These are phyloP conservation scores for Spisula solida DNA, from an alignment of 2,888 invertebrate species.

Conservation along the genomic window DNA sequence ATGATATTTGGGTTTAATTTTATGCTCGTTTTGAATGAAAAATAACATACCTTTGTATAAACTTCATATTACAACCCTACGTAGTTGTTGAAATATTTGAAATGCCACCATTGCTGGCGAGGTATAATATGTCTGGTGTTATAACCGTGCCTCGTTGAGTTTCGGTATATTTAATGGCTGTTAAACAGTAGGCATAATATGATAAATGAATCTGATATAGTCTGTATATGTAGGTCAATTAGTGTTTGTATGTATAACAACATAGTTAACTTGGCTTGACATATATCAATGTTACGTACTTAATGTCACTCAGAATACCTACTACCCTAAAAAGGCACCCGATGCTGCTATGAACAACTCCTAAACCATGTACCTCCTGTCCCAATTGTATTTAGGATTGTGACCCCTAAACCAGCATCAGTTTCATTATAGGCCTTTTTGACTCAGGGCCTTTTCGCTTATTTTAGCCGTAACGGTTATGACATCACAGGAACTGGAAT, in stretches of 20 bases:
- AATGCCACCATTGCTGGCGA: not conserved
- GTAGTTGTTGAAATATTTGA: conserved; percentile 12
- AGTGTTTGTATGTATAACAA: not conserved
- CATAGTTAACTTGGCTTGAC: not conserved
- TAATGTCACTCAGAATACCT: not conserved
- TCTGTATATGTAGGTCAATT: not conserved
- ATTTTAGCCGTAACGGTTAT: no score
- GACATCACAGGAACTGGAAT: no score
- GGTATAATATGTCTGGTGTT: not conserved
- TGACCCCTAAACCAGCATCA: no score
- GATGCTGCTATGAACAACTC: no score
- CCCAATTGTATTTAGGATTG: no score
- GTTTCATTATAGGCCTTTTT: no score
- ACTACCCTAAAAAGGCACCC: not conserved
- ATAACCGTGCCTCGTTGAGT: not conserved
- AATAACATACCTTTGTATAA: not conserved
- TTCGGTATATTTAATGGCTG: not conserved
- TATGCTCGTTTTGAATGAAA: not conserved
- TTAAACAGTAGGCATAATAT: conserved; percentile 11
- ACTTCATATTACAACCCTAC: not conserved
- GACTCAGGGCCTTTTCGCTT: no score
- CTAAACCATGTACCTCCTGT: no score
- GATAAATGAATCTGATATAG: not conserved
- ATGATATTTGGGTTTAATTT: not conserved
- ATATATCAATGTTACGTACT: not conserved